These are phyloP conservation scores for Antitype chi DNA, from an alignment of 2,888 invertebrate species.

Conservation along the genomic window DNA sequence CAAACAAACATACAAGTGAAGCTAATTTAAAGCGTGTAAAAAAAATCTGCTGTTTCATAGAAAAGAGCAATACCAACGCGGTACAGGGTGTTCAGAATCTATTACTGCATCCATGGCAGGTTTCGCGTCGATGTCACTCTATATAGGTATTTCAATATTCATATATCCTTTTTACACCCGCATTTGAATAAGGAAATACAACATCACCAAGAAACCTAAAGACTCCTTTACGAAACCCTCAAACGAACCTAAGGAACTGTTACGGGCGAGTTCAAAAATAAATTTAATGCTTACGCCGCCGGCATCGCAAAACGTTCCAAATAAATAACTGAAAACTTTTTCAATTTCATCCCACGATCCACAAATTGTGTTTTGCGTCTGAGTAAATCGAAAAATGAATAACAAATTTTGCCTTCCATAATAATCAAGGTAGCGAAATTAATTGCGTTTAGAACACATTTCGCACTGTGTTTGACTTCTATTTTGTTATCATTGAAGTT, in stretches of 20 bases:
- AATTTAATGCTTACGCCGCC: slow-evolving; percentile 81
- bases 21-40: too few species aligned
- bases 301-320: slow-evolving; percentile 82
- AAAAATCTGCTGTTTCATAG: too few species aligned
- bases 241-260: slow-evolving; percentile 68
- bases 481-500: slow-evolving; percentile 45
- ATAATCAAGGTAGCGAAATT: slow-evolving; percentile 80
- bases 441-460: slow-evolving; percentile 78
- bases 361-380: slow-evolving; percentile 89
- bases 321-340: slow-evolving; percentile 90
- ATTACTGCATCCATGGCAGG: too few species aligned
- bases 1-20: too few species aligned
- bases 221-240: slow-evolving; percentile 28
- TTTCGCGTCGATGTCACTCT: too few species aligned
- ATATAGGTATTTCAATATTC: background rate
- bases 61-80: too few species aligned
- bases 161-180: background rate
- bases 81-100: too few species aligned
- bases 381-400: slow-evolving; percentile 88
- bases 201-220: slow-evolving; percentile 29
- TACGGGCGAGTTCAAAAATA: slow-evolving; percentile 81
- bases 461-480: slow-evolving; percentile 45
- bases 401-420: slow-evolving; percentile 85
- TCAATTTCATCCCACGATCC: slow-evolving; percentile 88
- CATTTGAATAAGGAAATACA: slow-evolving; percentile 20